Evolutionary conservation across 2,113 vertebrate species (phyloP).

Genomic region (Poeciliopsis prolifica): DNA sequence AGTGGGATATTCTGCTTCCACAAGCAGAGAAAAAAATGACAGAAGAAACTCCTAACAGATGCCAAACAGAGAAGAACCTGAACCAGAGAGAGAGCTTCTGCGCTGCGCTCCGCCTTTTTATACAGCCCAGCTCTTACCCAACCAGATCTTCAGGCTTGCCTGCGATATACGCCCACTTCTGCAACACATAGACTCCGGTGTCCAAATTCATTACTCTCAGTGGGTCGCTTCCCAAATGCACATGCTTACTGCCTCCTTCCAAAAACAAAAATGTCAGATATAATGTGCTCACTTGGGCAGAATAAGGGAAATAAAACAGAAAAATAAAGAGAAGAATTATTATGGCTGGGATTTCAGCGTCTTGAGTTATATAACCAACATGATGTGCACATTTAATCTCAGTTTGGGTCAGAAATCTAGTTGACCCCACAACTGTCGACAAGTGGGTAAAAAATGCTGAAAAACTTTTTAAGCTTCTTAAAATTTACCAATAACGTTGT

Average conservation of each 20-base stretch:
- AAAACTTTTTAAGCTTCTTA: not conserved
- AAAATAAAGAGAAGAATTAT: not conserved
- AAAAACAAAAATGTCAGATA: conserved; percentile 33
- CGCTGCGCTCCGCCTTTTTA: conserved; percentile 70
- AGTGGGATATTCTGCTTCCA: conserved; percentile 14
- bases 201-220: conserved; percentile 72
- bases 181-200: conserved; percentile 54
- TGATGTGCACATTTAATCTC: conserved; percentile 12
- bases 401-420: conserved; percentile 20
- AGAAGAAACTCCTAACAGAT: conserved; percentile 22
- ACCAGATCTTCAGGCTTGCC: conserved; percentile 62
- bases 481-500: not conserved
- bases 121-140: conserved; percentile 62
- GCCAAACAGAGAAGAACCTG: conserved; percentile 37
- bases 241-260: conserved; percentile 24
- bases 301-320: conserved; percentile 4
- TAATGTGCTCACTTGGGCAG: conserved; percentile 34
- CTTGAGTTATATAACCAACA: conserved; percentile 37
- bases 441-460: not conserved
- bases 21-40: conserved; percentile 20
- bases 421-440: not conserved
- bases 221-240: conserved; percentile 32
- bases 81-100: conserved; percentile 46
- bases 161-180: conserved; percentile 52
- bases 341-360: conserved; percentile 12